Evolutionary conservation across 1,140 invertebrate genomes (phyloP).

Genomic region (Anadara kagoshimensis): DNA sequence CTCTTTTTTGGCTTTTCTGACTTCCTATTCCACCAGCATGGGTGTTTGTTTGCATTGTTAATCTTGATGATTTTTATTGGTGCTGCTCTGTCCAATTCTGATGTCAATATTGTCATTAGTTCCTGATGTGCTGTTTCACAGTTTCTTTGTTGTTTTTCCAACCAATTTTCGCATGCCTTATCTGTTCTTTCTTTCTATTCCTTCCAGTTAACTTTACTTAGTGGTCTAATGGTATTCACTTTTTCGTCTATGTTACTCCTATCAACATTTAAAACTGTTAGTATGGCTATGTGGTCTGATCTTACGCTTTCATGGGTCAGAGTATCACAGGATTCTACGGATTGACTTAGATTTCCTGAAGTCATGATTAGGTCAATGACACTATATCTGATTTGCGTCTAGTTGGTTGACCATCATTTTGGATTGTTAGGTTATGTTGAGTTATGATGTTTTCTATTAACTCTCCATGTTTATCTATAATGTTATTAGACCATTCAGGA

Average conservation of each 20-base stretch:
- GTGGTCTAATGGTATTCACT: not conserved
- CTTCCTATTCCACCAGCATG: constrained; percentile 1
- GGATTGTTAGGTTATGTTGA: too few species aligned
- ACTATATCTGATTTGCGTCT: too few species aligned
- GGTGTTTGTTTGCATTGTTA: not conserved
- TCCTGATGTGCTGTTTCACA: not conserved
- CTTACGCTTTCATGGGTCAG: not conserved
- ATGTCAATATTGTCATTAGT: not conserved
- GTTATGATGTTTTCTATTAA: not conserved
- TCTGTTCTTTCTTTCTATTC: not conserved
- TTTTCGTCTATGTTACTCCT: not conserved
- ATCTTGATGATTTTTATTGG: not conserved
- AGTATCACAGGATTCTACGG: not conserved
- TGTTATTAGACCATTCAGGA: not conserved
- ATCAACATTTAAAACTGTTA: not conserved
- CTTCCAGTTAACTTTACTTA: constrained; percentile 4
- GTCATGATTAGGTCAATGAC: constrained; percentile 1
- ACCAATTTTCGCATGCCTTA: not conserved
- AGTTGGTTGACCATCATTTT: too few species aligned
- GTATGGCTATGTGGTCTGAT: too few species aligned
- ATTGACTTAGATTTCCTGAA: not conserved
- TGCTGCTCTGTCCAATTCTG: not conserved
- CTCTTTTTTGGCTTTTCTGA: too few species aligned
- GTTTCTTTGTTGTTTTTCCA: not conserved
- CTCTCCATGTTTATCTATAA: not conserved